Evolutionary conservation across 2,888 invertebrate species (phyloP).

Genomic region (Ophioninae sp.): DNA sequence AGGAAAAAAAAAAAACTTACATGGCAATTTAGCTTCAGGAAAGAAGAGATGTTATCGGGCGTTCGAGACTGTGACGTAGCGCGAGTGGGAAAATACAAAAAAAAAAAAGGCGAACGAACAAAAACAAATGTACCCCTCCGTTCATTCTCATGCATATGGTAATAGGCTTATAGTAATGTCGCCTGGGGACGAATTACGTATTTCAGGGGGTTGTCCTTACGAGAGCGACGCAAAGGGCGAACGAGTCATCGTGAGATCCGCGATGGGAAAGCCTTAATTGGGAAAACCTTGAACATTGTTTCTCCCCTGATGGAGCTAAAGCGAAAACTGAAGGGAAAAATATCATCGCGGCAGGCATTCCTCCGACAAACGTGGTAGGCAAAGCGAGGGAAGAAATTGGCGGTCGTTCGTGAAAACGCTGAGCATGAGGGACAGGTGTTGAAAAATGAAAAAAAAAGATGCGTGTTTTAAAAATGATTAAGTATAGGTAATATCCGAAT

Average conservation of each 20-base stretch:
- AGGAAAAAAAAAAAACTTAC: constrained; percentile 27
- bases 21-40: constrained; percentile 24
- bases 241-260: background rate
- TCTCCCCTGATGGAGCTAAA: background rate
- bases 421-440: too few relatives aligned
- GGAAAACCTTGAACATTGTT: constrained; percentile 1
- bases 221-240: constrained; percentile 21
- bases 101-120: constrained; percentile 13
- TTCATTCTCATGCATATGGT: constrained; percentile 18
- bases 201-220: background rate
- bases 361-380: too few relatives aligned
- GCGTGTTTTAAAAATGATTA: too few relatives aligned
- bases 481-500: too few relatives aligned
- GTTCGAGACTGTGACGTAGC: constrained; percentile 26
- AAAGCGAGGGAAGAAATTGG: too few relatives aligned
- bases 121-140: constrained; percentile 23
- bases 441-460: too few relatives aligned
- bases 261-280: constrained; percentile 1
- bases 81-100: background rate
- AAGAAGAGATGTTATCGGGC: constrained; percentile 42
- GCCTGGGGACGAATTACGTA: constrained; percentile 29
- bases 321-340: background rate
- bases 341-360: too few relatives aligned
- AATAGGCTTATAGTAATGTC: constrained; percentile 8
- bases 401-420: too few relatives aligned